phyloP scores from a whole-genome alignment of 2,113 vertebrate genomes.

The Cyanoderma ruficeps region DNA sequence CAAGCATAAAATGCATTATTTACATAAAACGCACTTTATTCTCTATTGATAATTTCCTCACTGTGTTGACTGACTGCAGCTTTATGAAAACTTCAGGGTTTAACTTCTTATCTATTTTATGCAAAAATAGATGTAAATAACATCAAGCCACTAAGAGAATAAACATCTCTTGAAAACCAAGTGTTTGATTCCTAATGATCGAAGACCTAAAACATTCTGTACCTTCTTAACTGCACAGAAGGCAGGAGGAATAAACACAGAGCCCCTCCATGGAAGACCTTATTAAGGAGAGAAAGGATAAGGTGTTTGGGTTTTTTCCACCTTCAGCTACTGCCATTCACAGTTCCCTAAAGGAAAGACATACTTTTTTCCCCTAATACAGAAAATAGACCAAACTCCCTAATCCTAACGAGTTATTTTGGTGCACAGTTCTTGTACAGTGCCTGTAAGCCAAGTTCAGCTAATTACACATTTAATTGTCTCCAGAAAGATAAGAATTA shows the following conservation, averaged over 20 bases:
- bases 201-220: neutral
- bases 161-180: neutral
- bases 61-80: neutral
- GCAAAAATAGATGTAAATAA: neutral
- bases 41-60: neutral
- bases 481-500: neutral
- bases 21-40: neutral
- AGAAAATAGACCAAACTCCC: neutral
- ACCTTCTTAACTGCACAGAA: neutral
- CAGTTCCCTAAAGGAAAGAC: neutral
- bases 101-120: neutral
- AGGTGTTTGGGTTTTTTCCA: neutral
- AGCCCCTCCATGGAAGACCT: neutral
- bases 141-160: neutral
- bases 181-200: neutral
- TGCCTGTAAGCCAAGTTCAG: neutral
- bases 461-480: neutral
- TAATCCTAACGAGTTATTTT: neutral
- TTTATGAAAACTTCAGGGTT: neutral
- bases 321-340: neutral
- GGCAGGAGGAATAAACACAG: neutral
- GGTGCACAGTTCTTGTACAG: neutral
- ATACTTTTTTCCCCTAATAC: neutral
- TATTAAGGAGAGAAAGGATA: neutral
- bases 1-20: slow-evolving; percentile 38